Evolutionary conservation across 2,888 invertebrate species (phyloP).

Genomic region (Aphidius colemani): DNA sequence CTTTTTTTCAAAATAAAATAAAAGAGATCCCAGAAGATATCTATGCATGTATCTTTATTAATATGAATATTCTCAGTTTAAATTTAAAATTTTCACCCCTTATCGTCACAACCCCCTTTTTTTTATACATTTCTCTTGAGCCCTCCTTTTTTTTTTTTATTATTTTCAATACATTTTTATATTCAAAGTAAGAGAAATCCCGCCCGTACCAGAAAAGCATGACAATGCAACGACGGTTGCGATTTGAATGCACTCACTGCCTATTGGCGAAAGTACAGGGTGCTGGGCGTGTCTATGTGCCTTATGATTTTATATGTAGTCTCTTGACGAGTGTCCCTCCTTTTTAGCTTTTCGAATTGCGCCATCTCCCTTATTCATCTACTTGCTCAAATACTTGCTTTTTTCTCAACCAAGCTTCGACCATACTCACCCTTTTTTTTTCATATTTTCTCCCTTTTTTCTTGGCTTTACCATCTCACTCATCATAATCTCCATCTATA

Average conservation of each 20-base stretch:
- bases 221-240: slow-evolving; percentile 56
- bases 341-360: slow-evolving; percentile 18
- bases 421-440: slow-evolving; percentile 14
- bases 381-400: slow-evolving; percentile 30
- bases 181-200: slow-evolving; percentile 26
- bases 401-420: slow-evolving; percentile 14
- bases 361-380: slow-evolving; percentile 28
- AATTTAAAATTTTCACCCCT: slow-evolving; percentile 5
- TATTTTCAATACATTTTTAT: no score
- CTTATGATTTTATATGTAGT: slow-evolving; percentile 58
- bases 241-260: slow-evolving; percentile 55
- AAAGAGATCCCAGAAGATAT: not conserved
- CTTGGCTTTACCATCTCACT: no score
- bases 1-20: no score
- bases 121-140: not conserved
- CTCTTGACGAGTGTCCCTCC: slow-evolving; percentile 45
- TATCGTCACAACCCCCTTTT: not conserved
- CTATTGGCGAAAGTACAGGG: slow-evolving; percentile 53
- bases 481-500: no score
- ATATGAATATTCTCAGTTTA: slow-evolving; percentile 33
- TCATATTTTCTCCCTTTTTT: not conserved
- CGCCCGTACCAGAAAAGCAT: slow-evolving; percentile 47
- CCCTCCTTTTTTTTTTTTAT: no score
- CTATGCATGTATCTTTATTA: slow-evolving; percentile 18
- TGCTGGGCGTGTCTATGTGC: slow-evolving; percentile 56